phyloP scores from a whole-genome alignment of 2,113 vertebrate species.

The zebrafish (Danio rerio) region GRCz12tu NC_133192.1:34711001-34711500 shows the following conservation, averaged over 20 bases:
- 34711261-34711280: neutral
- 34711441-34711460: conserved; percentile 47
- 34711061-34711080: conserved; percentile 59
- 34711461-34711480: conserved; percentile 49
- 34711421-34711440: conserved; percentile 21
- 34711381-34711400: neutral
- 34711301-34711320: neutral
- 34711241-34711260: conserved; percentile 7
- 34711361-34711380: neutral
- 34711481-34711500: conserved; percentile 53
- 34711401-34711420: neutral
- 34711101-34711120: conserved; percentile 62
- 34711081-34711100: conserved; percentile 58
- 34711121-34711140: conserved; percentile 61
- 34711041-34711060: conserved; percentile 67
- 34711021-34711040: conserved; percentile 60
- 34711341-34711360: conserved; percentile 1
- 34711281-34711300: neutral
- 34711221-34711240: conserved; percentile 38
- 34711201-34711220: conserved; percentile 38
- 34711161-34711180: conserved; percentile 45
- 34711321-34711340: neutral
- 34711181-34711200: conserved; percentile 49
- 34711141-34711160: conserved; percentile 56
- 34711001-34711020: conserved; percentile 58